phyloP scores from a whole-genome alignment of 2,113 vertebrate genomes.

The Orthonyx spaldingii region DNA sequence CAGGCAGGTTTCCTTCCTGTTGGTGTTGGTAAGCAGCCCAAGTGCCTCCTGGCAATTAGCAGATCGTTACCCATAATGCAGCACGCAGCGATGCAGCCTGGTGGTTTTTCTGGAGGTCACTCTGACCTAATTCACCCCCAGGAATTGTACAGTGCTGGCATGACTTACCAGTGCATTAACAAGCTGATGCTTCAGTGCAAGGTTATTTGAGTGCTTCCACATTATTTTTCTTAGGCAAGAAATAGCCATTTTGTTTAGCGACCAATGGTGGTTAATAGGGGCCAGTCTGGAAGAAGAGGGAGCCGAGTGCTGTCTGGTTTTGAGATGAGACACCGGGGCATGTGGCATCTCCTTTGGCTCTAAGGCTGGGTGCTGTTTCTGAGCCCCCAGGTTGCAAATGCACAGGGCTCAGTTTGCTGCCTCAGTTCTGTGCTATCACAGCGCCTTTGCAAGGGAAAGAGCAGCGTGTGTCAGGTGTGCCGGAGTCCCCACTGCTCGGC shows the following conservation, averaged over 20 bases:
- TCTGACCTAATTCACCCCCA: constrained; percentile 67
- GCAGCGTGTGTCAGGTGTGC: not conserved
- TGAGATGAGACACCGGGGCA: fast-evolving
- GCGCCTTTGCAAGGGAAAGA: not conserved
- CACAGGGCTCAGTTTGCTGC: fast-evolving
- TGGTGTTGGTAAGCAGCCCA: constrained; percentile 49
- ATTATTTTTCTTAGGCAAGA: constrained; percentile 33
- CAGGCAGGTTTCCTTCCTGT: constrained; percentile 52
- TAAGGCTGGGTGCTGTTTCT: not conserved
- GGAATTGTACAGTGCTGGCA: constrained; percentile 58
- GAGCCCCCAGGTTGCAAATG: not conserved
- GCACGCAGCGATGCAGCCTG: not conserved
- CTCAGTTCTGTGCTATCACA: not conserved
- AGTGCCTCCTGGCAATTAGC: constrained; percentile 60
- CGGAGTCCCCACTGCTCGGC: fast-evolving
- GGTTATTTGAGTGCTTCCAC: constrained; percentile 56
- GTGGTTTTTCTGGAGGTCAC: constrained; percentile 55
- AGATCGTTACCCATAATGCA: constrained; percentile 57
- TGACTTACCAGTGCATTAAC: constrained; percentile 51
- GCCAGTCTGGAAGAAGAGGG: not conserved
- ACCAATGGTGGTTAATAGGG: constrained; percentile 6
- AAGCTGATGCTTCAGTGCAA: constrained; percentile 41
- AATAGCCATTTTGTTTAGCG: constrained; percentile 27
- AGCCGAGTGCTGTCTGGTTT: not conserved
- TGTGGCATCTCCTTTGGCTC: not conserved